Evolutionary conservation across 2,797 vertebrate genomes (phyloP).

Genomic region (Lepilemur septentrionalis): DNA sequence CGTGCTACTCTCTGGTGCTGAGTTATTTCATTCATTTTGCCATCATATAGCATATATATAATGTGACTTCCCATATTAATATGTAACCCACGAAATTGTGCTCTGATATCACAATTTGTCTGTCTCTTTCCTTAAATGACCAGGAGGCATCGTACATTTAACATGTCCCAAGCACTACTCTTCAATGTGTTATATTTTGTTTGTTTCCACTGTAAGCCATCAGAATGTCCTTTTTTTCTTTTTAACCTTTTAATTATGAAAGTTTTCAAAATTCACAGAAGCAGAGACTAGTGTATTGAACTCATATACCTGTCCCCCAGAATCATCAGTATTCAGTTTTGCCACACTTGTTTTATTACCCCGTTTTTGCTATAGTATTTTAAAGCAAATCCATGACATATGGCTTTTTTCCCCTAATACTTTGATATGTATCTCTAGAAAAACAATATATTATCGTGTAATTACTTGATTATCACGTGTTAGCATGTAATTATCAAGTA

Average conservation of each 20-base stretch:
- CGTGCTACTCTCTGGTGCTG: neutral
- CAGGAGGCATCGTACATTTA: neutral
- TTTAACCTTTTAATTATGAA: neutral
- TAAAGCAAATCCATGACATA: neutral
- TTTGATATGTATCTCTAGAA: neutral
- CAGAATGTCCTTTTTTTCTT: neutral
- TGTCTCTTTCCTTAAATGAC: neutral
- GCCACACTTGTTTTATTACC: neutral
- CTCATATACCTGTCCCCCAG: neutral
- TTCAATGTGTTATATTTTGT: neutral
- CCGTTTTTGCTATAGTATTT: neutral
- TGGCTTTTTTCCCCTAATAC: neutral
- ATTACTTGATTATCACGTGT: neutral
- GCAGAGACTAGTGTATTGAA: neutral
- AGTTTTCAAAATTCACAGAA: neutral
- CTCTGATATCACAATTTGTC: neutral
- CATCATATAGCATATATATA: neutral
- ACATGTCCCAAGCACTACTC: neutral
- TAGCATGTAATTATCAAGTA: neutral
- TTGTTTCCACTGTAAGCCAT: neutral
- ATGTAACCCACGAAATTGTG: neutral
- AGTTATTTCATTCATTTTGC: neutral
- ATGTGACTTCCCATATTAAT: neutral
- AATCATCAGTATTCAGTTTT: neutral
- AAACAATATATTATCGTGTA: neutral